A percentile compares a stretch with the other conserved stretches of the same genome.
These are phyloP conservation scores for Coptotermes formosanus DNA, from an alignment of 1,140 invertebrate species.

Conservation along the genomic window DNA sequence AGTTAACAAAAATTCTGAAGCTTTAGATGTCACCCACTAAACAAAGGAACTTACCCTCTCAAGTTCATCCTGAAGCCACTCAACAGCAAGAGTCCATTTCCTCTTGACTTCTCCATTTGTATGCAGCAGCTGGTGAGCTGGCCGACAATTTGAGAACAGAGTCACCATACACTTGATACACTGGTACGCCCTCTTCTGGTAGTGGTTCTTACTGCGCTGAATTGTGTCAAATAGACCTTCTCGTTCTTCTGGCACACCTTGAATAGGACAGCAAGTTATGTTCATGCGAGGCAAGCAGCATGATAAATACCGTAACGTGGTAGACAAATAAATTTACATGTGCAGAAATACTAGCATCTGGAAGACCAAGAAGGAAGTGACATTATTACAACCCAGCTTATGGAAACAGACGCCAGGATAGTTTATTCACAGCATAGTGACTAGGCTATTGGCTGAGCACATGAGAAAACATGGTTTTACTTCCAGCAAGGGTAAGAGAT, in stretches of 20 bases:
- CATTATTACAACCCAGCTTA: no score
- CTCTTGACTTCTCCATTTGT: slow-evolving; percentile 73
- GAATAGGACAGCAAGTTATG: slow-evolving; percentile 25
- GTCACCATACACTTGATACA: slow-evolving; percentile 94
- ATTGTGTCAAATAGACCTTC: slow-evolving; percentile 94
- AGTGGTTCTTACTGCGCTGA: slow-evolving; percentile 86
- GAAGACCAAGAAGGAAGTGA: no score
- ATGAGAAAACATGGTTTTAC: no score
- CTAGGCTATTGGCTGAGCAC: no score
- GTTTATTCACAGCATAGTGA: no score
- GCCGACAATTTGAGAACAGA: slow-evolving; percentile 80
- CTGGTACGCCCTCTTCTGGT: slow-evolving; percentile 95
- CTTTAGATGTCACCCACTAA: no score
- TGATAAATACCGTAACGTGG: no score
- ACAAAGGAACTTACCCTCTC: slow-evolving; percentile 59
- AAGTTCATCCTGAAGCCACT: slow-evolving; percentile 94
- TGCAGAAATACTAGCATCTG: no score
- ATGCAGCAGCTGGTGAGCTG: slow-evolving; percentile 72
- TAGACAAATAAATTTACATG: no score
- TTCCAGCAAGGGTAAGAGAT: no score
- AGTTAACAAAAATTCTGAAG: no score
- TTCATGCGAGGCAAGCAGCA: neutral
- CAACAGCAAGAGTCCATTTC: slow-evolving; percentile 85
- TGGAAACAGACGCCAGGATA: no score
- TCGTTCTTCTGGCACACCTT: slow-evolving; percentile 83